phyloP scores from a whole-genome alignment of 2,797 vertebrate species.

The Lacerta agilis region DNA sequence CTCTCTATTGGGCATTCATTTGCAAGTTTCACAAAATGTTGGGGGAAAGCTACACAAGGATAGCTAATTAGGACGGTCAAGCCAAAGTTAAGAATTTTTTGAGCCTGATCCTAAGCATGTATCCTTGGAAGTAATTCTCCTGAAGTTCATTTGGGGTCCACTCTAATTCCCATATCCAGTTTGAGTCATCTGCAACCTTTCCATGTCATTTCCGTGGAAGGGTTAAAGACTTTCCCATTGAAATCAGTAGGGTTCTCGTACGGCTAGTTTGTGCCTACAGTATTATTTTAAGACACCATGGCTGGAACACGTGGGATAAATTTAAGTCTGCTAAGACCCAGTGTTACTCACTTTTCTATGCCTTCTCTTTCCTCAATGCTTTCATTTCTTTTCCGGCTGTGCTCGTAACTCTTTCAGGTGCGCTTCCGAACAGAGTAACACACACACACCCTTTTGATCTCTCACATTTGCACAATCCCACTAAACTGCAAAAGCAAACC shows the following conservation, averaged over 20 bases:
- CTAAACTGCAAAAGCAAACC: too few relatives aligned
- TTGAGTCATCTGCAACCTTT: neutral
- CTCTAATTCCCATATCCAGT: neutral
- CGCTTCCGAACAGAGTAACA: too few relatives aligned
- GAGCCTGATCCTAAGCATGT: neutral
- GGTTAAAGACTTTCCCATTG: neutral
- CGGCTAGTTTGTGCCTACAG: neutral
- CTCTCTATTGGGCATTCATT: neutral
- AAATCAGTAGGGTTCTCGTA: neutral
- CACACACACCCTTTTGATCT: too few relatives aligned
- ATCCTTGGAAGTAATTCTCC: neutral
- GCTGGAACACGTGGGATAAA: neutral
- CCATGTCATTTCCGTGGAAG: neutral
- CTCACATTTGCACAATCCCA: too few relatives aligned
- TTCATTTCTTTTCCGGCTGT: too few relatives aligned
- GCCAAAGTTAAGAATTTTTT: neutral
- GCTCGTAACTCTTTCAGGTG: too few relatives aligned
- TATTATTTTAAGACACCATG: neutral
- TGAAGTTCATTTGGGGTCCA: neutral
- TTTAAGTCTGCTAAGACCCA: neutral
- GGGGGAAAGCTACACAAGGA: neutral
- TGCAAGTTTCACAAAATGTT: neutral
- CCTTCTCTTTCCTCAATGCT: too few relatives aligned
- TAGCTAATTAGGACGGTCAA: neutral
- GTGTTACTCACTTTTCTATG: neutral